Evolutionary conservation across 1,140 invertebrate species (phyloP), one percentile per base, ranked within the genome.

Genomic region (Goniozus legneri): DNA sequence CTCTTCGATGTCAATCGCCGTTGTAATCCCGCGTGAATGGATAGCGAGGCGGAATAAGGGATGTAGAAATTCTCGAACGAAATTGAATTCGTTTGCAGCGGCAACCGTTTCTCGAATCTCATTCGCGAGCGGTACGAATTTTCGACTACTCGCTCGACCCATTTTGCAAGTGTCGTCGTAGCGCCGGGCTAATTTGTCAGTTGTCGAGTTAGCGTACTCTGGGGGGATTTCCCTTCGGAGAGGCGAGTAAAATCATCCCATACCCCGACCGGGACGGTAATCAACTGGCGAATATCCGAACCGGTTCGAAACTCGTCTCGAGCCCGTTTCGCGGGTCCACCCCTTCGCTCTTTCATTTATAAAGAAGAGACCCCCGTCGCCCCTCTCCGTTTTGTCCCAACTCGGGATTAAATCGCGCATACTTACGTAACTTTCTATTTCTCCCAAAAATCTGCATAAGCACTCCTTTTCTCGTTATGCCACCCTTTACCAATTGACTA

Each of bases 111-210:
- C n/a, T n/a, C n/a, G n/a, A n/a, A n/a, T n/a, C n/a, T n/a, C n/a
- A n/a, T n/a, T n/a, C n/a, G n/a, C n/a, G n/a, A n/a, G n/a, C n/a
- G n/a, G n/a, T n/a, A n/a, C n/a, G n/a, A n/a, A n/a, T n/a, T n/a
- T n/a, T n/a, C n/a, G n/a, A n/a, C n/a, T n/a, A n/a, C 39, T 31
- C 16, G 38, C 46, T 73, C 69, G 65, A 69, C 71, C 74, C 71
- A 75, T 76, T 76, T 76, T 64, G 67, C 70, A 76, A 75, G 72
- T 76, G 74, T 76, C 74, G 72, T 73, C 74, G 70, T 67, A 64
- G 66, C 61, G 67, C 71, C 56, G 62, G 67, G 67, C 69, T 76
- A 76, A 76, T 76, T 76, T 76, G 74, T 76, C 74, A 76, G 74
- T 76, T 76, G 74, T 76, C 74, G 69, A 76, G 73, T 76, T 76